Base-by-base conservation (phyloP, 2,888 invertebrate genomes). In the Tryphoninae sp. region DNA sequence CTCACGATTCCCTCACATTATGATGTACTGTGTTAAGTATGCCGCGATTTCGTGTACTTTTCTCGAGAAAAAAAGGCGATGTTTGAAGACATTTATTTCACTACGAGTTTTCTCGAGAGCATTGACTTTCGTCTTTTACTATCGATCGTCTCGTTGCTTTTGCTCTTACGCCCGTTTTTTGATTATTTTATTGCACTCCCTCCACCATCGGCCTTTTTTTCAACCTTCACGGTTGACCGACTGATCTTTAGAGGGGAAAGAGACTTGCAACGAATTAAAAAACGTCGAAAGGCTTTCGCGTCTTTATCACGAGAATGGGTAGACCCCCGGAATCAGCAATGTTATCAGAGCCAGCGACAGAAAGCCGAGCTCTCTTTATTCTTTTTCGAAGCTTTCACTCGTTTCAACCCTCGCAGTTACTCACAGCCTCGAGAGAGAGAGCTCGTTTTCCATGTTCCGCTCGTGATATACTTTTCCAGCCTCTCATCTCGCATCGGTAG, bases 211-310 rank as follows among this genome's bases (percentile, higher is more conserved):
- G 26, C 53, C 16, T 16, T 8, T 61, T 26, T 51, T 62, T 62
- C 40, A n/a, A 62, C 22, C 9, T 40, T 8, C 11, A 23, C 51
- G 59, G 11, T n/a, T 13, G 33, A 22, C 26, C 9, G 22, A 26
- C 40, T 68, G 2, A 23, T 69, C 33, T 33, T 33, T 6, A 33
- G 6, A 6, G 33, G 33, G 33, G 6, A 6, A 33, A 55, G 51
- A 55, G 64, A 53, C 64, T 64, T 51, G 55, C 16, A 68, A 9
- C 51, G 64, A 62, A 65, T 51, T 58, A 81, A 55, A 19, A 11
- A 33, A 51, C 49, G 49, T 45, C 19, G 33, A 61, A 51, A 58
- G 22, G 6, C 64, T 59, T 53, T 42, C 53, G 19, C 51, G 8
- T 64, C 23, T 33, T 13, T 55, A 16, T 16, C 55, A 16, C 19